Evolutionary conservation across 1,140 invertebrate genomes (phyloP), one percentile per base, ranked within the genome.

Genomic region (Polypedilum vanderplanki): DNA sequence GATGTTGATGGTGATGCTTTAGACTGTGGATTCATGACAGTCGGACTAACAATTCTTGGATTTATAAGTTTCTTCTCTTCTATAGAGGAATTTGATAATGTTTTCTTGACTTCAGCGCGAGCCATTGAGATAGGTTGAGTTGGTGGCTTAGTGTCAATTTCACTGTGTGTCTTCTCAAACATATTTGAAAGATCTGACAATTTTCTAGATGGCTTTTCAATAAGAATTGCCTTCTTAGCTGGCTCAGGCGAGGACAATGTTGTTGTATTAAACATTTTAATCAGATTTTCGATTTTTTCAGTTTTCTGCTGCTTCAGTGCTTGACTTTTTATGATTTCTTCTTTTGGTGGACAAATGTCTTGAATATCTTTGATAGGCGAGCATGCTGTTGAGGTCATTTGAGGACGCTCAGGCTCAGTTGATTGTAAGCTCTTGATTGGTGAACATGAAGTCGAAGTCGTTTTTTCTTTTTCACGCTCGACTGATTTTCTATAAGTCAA

Each of bases 191-290:
- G 17, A 22, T 70, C 65, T 20, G 65, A 70, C 18, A 70, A 70
- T 70, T 70, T 70, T 70, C 65, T 70, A 18, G 65, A 18, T 70
- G 65, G 65, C 20, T 70, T 70, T 70, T 70, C 65, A n/a, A 70
- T 18, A 22, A 70, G 7, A 7, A 22, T 70, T 7, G 65, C 41
- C 20, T 70, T 70, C 17, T 70, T 70, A 70, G 18, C 17, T 17
- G 65, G 20, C 18, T 70, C 65, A 20, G 65, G 65, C 10, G 65
- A 70, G 12, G 46, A 15, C 46, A 57, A 4, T 8, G 20, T 70
- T 20, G 65, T 18, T 9, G 65, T 70, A 18, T 70, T 70, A 22
- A 70, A 70, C 65, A 70, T 70, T 70, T 70, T 70, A 70, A 70
- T 70, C 4, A 70, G 65, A 70, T 70, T 70, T 20, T 22, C 65